phyloP scores from a whole-genome alignment of 2,888 invertebrate species.

The Pseudococcus longispinus region DNA sequence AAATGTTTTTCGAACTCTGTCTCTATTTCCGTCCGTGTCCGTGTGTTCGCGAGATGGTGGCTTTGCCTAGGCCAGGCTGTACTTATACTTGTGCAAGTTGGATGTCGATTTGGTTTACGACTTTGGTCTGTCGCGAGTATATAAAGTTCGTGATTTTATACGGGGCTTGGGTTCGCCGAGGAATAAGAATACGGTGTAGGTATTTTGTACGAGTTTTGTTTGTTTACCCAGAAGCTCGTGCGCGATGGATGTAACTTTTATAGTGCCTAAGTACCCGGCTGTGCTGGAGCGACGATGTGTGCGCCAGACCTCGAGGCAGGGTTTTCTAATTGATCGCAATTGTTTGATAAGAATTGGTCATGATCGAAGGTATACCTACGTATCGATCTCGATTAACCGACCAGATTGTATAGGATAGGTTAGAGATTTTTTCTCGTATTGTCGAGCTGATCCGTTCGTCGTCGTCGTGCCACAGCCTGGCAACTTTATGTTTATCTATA shows the following conservation, averaged over 20 bases:
- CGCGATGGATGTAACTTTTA: background rate
- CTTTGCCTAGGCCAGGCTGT: background rate
- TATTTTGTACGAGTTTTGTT: background rate
- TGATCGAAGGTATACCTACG: background rate
- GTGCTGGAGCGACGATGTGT: background rate
- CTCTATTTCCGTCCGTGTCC: constrained; percentile 45
- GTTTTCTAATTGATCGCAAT: constrained; percentile 17
- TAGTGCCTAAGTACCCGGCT: too few relatives aligned
- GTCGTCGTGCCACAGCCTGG: background rate
- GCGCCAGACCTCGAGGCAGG: background rate
- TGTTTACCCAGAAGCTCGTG: background rate
- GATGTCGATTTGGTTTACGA: constrained; percentile 36
- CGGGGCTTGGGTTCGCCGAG: background rate
- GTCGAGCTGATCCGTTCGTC: background rate
- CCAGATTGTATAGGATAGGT: background rate
- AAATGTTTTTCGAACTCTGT: constrained; percentile 32
- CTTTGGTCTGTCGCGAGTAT: background rate
- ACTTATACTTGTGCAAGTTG: background rate
- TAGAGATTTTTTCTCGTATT: background rate
- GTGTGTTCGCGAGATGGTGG: background rate
- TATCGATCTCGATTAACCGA: background rate
- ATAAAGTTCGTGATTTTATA: constrained; percentile 30
- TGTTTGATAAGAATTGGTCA: constrained; percentile 7
- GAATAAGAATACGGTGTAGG: background rate
- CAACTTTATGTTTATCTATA: background rate